Evolutionary conservation across 1,140 invertebrate species (phyloP), one percentile per base, ranked within the genome.

Genomic region (Formica exsecta): DNA sequence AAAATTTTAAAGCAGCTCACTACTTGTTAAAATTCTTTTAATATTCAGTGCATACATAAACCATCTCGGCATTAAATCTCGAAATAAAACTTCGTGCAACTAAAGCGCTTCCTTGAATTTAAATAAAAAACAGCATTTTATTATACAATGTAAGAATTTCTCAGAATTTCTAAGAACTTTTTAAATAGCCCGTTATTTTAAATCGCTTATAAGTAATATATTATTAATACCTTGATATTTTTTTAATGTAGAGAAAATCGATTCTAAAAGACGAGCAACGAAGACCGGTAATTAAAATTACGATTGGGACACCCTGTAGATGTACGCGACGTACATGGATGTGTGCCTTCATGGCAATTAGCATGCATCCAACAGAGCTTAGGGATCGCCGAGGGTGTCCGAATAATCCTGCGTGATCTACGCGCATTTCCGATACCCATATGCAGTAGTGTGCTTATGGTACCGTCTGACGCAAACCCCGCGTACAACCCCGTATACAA

Each of bases 331-430:
- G n/a, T 71, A 44, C 79, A 73, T 70, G 83, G 73, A 85, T 87
- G 74, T 85, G 83, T 90, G 77, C 77, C 77, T 89, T 86, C 85
- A 79, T 70, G 71, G 89, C 89, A 92, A 92, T 92, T 92, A 92
- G 91, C 92, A 92, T 92, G 90, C 91, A 90, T 92, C 91, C 86
- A 90, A 80, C 79, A 84, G 79, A 86, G 89, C 87, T 90, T 89
- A 84, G 91, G 84, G 91, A 91, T 86, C 76, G 75, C 68, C 16
- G 62, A 86, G 90, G 86, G 87, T 75, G 86, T 85, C 77, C 84
- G 83, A 86, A 87, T 92, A 92, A 92, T 92, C 91, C 91, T 84
- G 70, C 83, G 90, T 91, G 92, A 92, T 92, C 91, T 92, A 92
- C 89, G 89, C 85, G 71, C 85, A 86, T 88, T 90, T 89, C 83